A percentile compares a stretch with the other conserved stretches of the same genome.
These are phyloP conservation scores for Chunga burmeisteri DNA, from an alignment of 2,113 vertebrate genomes.

Conservation along the genomic window DNA sequence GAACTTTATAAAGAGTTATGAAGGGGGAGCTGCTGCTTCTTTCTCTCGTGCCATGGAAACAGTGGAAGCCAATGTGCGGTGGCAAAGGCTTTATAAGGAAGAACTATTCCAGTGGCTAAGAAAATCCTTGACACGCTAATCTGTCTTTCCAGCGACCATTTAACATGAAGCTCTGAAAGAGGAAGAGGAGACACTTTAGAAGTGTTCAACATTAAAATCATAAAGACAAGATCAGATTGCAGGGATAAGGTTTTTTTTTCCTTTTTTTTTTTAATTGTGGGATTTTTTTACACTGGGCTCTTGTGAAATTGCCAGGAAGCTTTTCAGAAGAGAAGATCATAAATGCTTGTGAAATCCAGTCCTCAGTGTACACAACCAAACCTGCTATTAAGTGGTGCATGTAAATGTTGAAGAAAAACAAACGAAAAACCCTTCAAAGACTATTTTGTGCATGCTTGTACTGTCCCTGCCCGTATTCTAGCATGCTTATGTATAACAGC, in stretches of 20 bases:
- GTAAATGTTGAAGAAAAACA: constrained; percentile 62
- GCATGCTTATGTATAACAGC: constrained; percentile 78
- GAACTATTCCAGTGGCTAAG: constrained; percentile 94
- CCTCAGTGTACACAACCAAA: constrained; percentile 63
- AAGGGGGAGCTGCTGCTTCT: constrained; percentile 81
- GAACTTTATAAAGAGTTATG: constrained; percentile 87
- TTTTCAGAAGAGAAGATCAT: constrained; percentile 54
- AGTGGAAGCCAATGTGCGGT: constrained; percentile 92
- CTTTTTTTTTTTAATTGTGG: background rate
- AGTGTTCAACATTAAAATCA: constrained; percentile 27
- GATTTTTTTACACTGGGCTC: constrained; percentile 36
- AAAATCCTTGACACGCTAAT: constrained; percentile 84
- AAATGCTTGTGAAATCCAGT: constrained; percentile 63
- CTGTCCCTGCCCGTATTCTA: constrained; percentile 74
- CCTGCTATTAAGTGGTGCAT: constrained; percentile 76
- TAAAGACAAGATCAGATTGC: constrained; percentile 49
- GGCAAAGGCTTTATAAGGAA: constrained; percentile 90
- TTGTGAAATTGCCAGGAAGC: constrained; percentile 59
- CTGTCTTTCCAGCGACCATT: background rate
- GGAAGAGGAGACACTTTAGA: constrained; percentile 49
- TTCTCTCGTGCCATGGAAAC: constrained; percentile 91
- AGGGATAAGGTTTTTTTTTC: constrained; percentile 3
- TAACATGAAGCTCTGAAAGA: constrained; percentile 45
- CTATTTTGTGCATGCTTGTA: constrained; percentile 80
- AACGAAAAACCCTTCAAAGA: constrained; percentile 29